phyloP scores from a whole-genome alignment of 2,113 vertebrate genomes.

The Tretioscincus oriximinensis region DNA sequence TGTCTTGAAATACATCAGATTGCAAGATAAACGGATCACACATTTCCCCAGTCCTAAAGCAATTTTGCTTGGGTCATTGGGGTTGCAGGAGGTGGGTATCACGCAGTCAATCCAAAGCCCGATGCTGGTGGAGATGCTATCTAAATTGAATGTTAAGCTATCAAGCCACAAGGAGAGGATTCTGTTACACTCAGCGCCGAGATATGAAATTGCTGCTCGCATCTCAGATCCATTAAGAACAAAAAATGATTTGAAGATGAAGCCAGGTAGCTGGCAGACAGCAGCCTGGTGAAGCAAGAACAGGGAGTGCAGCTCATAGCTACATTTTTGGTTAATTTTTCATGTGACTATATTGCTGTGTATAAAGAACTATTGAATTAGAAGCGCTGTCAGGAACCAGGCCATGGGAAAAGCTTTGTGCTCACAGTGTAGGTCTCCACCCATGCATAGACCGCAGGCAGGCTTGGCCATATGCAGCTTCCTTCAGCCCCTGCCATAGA shows the following conservation, averaged over 20 bases:
- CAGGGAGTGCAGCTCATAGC: conserved; percentile 29
- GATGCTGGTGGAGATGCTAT: conserved; percentile 25
- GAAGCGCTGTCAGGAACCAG: conserved; percentile 67
- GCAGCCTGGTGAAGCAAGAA: neutral
- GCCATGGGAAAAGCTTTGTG: conserved; percentile 69
- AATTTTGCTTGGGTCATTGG: neutral
- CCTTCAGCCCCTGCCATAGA: neutral
- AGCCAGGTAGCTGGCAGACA: neutral
- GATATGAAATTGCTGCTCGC: conserved; percentile 30
- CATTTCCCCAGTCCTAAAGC: neutral
- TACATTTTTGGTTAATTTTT: conserved; percentile 69
- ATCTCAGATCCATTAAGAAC: conserved; percentile 32
- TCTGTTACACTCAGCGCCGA: conserved; percentile 30
- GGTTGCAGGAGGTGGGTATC: conserved; percentile 7
- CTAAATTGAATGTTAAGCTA: conserved; percentile 23
- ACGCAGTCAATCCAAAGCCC: conserved; percentile 23
- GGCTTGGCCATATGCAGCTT: conserved; percentile 51
- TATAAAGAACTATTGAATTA: conserved; percentile 67
- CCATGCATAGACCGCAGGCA: conserved; percentile 21
- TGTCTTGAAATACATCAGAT: neutral
- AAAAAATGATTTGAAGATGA: conserved; percentile 16
- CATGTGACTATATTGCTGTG: conserved; percentile 66
- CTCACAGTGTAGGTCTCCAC: conserved; percentile 60
- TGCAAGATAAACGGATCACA: neutral
- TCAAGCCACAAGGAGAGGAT: conserved; percentile 12